Conservation (phyloP, 1,140 invertebrate species). For the Drosophila ercepeae region DNA sequence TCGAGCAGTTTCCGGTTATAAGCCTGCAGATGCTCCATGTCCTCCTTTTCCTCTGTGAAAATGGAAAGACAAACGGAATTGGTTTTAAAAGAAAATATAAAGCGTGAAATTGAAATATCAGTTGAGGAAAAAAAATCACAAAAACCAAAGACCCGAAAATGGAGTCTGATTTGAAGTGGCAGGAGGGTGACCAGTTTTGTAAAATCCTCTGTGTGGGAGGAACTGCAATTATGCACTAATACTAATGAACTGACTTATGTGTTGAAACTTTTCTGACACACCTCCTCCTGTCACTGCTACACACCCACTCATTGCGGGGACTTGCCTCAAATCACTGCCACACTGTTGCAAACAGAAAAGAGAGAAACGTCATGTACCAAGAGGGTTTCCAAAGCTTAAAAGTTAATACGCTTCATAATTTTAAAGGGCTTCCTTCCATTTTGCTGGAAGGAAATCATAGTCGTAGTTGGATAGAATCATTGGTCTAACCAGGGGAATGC, state of each 20-base stretch:
- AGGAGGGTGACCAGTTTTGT: too few relatives aligned
- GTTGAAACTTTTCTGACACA: conserved; percentile 33
- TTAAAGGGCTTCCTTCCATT: conserved; percentile 22
- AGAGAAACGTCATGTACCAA: conserved; percentile 8
- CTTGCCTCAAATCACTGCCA: conserved; percentile 30
- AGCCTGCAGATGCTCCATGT: conserved; percentile 96
- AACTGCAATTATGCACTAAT: conserved; percentile 56
- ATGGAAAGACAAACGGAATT: conserved; percentile 10
- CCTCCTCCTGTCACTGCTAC: background rate
- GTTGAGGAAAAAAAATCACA: conserved; percentile 49
- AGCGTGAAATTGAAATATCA: conserved; percentile 81
- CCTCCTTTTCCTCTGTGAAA: conserved; percentile 93
- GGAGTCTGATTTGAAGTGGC: too few relatives aligned
- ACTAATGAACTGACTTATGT: conserved; percentile 64
- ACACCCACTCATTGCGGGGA: background rate
- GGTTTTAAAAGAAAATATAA: too few relatives aligned
- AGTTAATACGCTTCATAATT: conserved; percentile 27
- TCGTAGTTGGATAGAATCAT: conserved; percentile 14
- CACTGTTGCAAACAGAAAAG: conserved; percentile 31
- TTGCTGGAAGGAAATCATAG: conserved; percentile 21
- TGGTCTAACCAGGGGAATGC: background rate
- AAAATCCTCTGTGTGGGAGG: conserved; percentile 6
- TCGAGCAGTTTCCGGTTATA: conserved; percentile 96
- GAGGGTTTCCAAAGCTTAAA: conserved; percentile 11
- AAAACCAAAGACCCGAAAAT: conserved; percentile 14